Base-by-base conservation (phyloP, 2,888 invertebrate genomes). In the Hirtodrosophila alboralis region DNA sequence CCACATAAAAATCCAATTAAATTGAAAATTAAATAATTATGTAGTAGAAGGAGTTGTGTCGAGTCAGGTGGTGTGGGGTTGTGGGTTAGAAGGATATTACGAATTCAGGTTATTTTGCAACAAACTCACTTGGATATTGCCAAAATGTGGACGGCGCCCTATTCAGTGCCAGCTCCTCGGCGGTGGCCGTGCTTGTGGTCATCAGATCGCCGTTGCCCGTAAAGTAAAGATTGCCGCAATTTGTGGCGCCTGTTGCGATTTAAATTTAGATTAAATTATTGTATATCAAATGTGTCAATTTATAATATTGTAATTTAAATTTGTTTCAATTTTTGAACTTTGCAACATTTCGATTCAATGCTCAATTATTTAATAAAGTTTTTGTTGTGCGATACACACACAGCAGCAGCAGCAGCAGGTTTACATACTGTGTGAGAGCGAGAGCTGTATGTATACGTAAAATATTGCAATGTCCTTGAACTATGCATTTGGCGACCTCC, bases 51-150 rank as follows among this genome's bases (percentile, higher is more conserved):
- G 14, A 4, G 5, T 9, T 26, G 33, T 12, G n/a, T 6, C 10
- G 44, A 3, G n/a, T n/a, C n/a, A n/a, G n/a, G n/a, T n/a, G n/a
- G n/a, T n/a, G n/a, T n/a, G n/a, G n/a, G n/a, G n/a, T n/a, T n/a
- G n/a, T n/a, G n/a, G n/a, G n/a, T n/a, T n/a, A n/a, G n/a, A n/a
- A n/a, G n/a, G n/a, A n/a, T n/a, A n/a, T n/a, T n/a, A n/a, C n/a
- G n/a, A n/a, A n/a, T n/a, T 9, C 43, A 8, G 3, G 0, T 10
- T 6, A n/a, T 10, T 7, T n/a, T n/a, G n/a, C n/a, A 13, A 9
- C 8, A 6, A 18, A 92, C 93, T 93, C 92, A 93, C 93, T 92
- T 79, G 95, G 95, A 92, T 96, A 96, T 91, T 95, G 95, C 95
- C 95, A 96, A 88, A 95, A 92, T 53, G 95, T 87, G 12, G 89